Percentiles rank a stretch among this genome's conserved stretches.
Conservation (phyloP, 2,888 invertebrate genomes). For the Apamea sordens region DNA sequence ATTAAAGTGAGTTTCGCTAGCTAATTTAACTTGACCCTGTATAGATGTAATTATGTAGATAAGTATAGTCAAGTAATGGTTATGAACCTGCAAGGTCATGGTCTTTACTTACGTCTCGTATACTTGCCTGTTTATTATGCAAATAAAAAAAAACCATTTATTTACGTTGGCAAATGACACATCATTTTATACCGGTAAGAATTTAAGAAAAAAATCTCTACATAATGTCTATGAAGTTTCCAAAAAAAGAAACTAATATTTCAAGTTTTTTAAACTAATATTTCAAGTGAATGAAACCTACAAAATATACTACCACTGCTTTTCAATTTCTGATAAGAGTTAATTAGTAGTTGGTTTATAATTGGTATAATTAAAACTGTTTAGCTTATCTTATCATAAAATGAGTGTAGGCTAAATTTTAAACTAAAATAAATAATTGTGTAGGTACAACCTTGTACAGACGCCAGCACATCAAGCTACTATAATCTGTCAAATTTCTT, state of each 20-base stretch:
- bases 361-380: not conserved
- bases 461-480: no score
- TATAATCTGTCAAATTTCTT: no score
- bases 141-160: constrained; percentile 9
- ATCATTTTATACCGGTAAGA: constrained; percentile 12
- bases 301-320: not conserved
- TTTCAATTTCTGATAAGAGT: not conserved
- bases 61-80: not conserved
- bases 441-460: not conserved
- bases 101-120: not conserved
- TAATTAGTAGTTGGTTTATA: not conserved
- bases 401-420: not conserved
- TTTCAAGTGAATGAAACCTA: no score
- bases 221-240: no score
- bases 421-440: not conserved
- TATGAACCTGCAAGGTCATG: constrained; percentile 18
- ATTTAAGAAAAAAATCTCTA: not conserved
- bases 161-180: not conserved
- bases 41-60: not conserved
- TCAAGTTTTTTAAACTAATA: no score
- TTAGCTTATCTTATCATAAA: not conserved
- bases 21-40: not conserved
- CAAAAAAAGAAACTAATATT: not conserved
- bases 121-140: not conserved
- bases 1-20: no score